These are phyloP conservation scores for Rhopalosiphum nymphaeae DNA, from an alignment of 2,888 invertebrate species.

Conservation along the genomic window DNA sequence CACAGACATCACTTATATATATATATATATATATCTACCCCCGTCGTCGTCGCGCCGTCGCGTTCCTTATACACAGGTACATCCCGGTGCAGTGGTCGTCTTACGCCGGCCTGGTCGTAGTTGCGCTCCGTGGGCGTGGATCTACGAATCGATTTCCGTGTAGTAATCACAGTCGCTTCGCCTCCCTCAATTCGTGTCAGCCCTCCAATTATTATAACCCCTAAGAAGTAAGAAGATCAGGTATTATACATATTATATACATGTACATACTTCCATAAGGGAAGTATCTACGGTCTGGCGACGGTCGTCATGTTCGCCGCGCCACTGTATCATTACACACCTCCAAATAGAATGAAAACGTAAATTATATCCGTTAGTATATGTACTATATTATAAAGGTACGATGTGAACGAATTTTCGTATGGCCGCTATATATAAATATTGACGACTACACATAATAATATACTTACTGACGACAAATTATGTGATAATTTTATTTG, in stretches of 20 bases:
- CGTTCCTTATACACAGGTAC: background rate
- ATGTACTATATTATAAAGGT: background rate
- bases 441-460: background rate
- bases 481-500: background rate
- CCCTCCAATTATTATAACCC: conserved; percentile 28
- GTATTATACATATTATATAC: background rate
- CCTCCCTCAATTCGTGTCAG: conserved; percentile 8
- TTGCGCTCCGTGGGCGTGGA: conserved; percentile 36
- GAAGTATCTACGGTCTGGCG: background rate
- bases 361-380: background rate
- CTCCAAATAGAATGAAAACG: background rate
- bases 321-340: background rate
- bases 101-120: background rate
- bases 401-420: background rate
- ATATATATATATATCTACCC: background rate
- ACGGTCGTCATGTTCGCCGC: background rate
- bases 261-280: background rate
- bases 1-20: background rate
- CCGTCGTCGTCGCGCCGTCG: background rate
- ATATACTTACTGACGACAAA: background rate
- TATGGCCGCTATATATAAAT: background rate
- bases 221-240: background rate
- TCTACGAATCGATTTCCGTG: conserved; percentile 31
- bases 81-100: background rate
- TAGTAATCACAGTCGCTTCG: background rate